A percentile compares a stretch with the other conserved stretches of the same genome.
phyloP scores from a whole-genome alignment of 2,888 invertebrate species.

The Branchipolynoe longqiensis region DNA sequence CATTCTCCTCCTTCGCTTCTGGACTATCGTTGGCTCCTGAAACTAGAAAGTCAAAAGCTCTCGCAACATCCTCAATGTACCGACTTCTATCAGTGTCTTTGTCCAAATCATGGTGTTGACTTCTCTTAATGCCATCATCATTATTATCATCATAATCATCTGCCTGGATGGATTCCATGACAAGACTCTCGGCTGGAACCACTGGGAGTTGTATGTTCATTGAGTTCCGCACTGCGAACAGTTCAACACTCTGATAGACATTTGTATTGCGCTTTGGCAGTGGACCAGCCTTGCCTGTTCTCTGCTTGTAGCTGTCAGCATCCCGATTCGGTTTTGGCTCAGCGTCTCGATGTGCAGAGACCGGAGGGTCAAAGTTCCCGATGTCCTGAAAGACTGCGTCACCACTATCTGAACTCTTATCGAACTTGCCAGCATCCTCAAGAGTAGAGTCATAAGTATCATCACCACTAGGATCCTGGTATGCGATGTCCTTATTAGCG shows the following conservation, averaged over 20 bases:
- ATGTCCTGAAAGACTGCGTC: neutral
- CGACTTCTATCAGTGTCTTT: slow-evolving; percentile 1
- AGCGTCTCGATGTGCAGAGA: neutral
- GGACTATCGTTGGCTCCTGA: slow-evolving; percentile 18
- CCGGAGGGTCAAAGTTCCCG: slow-evolving; percentile 1
- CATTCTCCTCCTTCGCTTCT: neutral
- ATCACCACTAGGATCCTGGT: neutral
- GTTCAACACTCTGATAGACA: slow-evolving; percentile 11
- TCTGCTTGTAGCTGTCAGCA: neutral
- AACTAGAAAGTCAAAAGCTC: slow-evolving; percentile 35
- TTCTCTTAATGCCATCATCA: neutral
- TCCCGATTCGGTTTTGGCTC: neutral
- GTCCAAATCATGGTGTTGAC: neutral
- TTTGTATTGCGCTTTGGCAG: neutral
- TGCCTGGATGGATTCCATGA: slow-evolving; percentile 31
- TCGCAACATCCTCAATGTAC: slow-evolving; percentile 46
- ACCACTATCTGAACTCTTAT: neutral
- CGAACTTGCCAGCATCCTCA: neutral
- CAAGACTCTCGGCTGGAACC: neutral
- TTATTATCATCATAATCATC: neutral
- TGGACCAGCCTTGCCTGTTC: neutral
- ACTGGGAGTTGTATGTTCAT: neutral
- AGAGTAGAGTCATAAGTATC: neutral
- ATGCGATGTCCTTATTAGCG: neutral
- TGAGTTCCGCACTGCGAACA: slow-evolving; percentile 16